Evolutionary conservation across 2,797 vertebrate genomes (phyloP).

Genomic region (Brachyrhaphis roseni): DNA sequence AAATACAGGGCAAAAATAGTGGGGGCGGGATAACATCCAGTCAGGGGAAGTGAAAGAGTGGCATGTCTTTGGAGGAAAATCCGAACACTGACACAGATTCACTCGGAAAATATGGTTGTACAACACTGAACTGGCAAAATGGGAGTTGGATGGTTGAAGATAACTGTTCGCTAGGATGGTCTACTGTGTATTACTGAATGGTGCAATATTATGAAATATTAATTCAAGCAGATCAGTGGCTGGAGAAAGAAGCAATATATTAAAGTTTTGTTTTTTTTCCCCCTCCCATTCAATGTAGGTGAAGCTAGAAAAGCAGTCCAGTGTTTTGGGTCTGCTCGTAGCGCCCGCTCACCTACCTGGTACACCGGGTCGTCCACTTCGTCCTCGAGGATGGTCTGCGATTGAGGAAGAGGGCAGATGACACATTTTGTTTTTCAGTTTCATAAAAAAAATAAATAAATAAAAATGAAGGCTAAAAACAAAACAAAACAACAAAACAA

Average conservation of each 20-base stretch:
- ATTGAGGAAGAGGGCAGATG: conserved; percentile 75
- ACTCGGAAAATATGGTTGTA: conserved; percentile 79
- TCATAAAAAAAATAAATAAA: conserved; percentile 19
- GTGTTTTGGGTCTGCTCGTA: conserved; percentile 20
- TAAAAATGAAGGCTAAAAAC: conserved; percentile 7
- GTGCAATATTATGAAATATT: conserved; percentile 77
- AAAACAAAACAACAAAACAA: not conserved
- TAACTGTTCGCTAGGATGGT: conserved; percentile 73
- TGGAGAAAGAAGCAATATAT: conserved; percentile 53
- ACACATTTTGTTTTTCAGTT: conserved; percentile 54
- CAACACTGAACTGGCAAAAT: conserved; percentile 79
- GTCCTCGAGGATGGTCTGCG: conserved; percentile 98
- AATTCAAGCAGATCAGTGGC: conserved; percentile 73
- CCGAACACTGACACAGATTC: conserved; percentile 78
- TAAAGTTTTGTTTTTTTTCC: not conserved
- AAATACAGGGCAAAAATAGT: conserved; percentile 60
- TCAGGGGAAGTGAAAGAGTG: conserved; percentile 28
- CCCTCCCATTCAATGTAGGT: conserved; percentile 3
- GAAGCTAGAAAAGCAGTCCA: conserved; percentile 43
- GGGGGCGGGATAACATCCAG: conserved; percentile 60
- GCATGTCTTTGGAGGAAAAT: conserved; percentile 64
- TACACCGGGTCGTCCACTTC: conserved; percentile 98
- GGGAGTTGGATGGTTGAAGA: conserved; percentile 80
- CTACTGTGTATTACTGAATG: conserved; percentile 75
- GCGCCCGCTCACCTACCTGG: conserved; percentile 87